Conservation (phyloP, 1,140 invertebrate genomes). For the Scaptomyza hsui region DNA sequence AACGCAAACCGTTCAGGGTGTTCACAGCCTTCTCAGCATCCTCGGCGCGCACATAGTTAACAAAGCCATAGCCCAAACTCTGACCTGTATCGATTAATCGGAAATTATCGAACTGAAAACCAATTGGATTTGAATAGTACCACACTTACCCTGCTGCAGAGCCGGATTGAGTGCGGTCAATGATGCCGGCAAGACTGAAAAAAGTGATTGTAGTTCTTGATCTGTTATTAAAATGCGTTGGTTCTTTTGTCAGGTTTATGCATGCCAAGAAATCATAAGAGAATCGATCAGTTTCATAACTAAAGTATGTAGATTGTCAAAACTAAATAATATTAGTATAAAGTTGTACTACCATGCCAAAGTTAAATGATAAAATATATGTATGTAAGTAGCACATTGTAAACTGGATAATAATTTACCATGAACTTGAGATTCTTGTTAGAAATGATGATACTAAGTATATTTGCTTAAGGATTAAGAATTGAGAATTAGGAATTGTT, state of each 20-base stretch:
- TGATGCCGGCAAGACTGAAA: conserved; percentile 81
- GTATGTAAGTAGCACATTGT: too few species aligned
- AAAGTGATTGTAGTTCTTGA: background rate
- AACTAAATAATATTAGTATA: too few species aligned
- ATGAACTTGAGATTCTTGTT: too few species aligned
- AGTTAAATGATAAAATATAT: too few species aligned
- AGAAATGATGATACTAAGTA: background rate
- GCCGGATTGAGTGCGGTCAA: conserved; percentile 82
- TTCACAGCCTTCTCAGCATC: conserved; percentile 94
- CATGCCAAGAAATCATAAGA: background rate
- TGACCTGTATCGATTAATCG: conserved; percentile 86
- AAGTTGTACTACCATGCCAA: too few species aligned
- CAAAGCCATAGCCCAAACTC: conserved; percentile 95
- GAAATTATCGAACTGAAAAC: background rate
- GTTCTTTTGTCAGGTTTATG: background rate
- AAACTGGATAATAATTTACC: too few species aligned
- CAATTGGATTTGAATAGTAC: background rate
- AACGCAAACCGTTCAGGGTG: conserved; percentile 92
- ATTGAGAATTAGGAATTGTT: conserved; percentile 36
- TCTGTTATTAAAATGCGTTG: background rate
- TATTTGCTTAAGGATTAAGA: background rate
- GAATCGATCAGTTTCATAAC: background rate
- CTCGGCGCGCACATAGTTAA: conserved; percentile 92
- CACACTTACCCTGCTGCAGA: conserved; percentile 79
- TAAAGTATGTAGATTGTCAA: background rate